Evolutionary conservation across 2,113 vertebrate genomes (phyloP).

Genomic region (Seriola rivoliana): DNA sequence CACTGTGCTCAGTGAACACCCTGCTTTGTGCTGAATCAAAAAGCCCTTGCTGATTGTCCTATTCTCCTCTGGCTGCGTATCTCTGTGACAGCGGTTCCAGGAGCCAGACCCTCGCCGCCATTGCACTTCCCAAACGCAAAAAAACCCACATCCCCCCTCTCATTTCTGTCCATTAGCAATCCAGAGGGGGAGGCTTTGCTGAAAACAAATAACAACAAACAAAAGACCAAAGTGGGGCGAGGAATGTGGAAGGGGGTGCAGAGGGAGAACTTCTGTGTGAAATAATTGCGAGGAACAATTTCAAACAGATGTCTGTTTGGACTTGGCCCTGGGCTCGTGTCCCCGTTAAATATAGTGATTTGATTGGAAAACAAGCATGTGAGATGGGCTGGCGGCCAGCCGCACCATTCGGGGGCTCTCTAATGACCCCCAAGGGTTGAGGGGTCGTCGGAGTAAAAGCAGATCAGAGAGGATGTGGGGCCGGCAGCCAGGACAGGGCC

Average conservation of each 20-base stretch:
- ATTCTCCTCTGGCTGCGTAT: conserved; percentile 51
- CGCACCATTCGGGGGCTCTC: conserved; percentile 77
- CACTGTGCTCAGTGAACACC: conserved; percentile 53
- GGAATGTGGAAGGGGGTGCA: conserved; percentile 25
- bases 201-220: conserved; percentile 79
- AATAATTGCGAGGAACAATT: conserved; percentile 79
- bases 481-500: conserved; percentile 76
- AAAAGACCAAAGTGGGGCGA: conserved; percentile 70
- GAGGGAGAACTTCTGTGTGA: conserved; percentile 68
- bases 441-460: conserved; percentile 82
- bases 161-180: conserved; percentile 68
- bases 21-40: conserved; percentile 64
- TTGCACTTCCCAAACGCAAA: conserved; percentile 9
- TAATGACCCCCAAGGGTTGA: conserved; percentile 82
- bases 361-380: conserved; percentile 81
- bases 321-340: conserved; percentile 78
- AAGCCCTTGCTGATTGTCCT: conserved; percentile 55
- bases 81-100: conserved; percentile 54
- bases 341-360: conserved; percentile 84
- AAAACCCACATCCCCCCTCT: conserved; percentile 15
- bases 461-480: conserved; percentile 84
- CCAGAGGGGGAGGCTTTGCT: conserved; percentile 58
- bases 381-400: conserved; percentile 77
- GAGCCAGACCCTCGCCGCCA: conserved; percentile 53
- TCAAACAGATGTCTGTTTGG: conserved; percentile 81